Evolutionary conservation across 2,797 vertebrate species (phyloP), one percentile per base, ranked within the genome.

Genomic region (Tangara arthus): DNA sequence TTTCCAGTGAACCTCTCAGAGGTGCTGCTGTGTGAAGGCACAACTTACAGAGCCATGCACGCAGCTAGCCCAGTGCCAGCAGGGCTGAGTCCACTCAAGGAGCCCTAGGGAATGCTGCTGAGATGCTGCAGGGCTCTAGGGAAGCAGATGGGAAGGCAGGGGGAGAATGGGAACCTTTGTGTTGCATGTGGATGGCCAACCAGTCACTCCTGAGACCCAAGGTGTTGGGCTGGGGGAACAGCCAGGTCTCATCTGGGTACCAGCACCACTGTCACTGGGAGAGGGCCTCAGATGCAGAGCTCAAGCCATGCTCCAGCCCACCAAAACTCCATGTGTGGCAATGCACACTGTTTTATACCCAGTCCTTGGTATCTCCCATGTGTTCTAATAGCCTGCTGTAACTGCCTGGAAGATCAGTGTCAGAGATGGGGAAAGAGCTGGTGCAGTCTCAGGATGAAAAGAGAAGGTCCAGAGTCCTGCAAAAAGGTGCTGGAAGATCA

Each of bases 31-130:
- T 22, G 12, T 0, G 1, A 72, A 71, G 63, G 39, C 0, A 6
- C 34, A 61, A 22, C 41, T 71, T 37, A 28, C 3, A 55, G 70
- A 59, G 50, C 0, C 0, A n/a, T 28, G 42, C 52, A 12, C 0
- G 0, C 2, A 6, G 41, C n/a, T 49, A 53, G 15, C 35, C 19
- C 1, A 1, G 8, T 18, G n/a, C 15, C 1, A 4, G 16, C 27
- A 55, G 47, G 8, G 11, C 30, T 35, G 27, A 46, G 18, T n/a
- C 30, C 0, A 0, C 35, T 39, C n/a, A 34, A 59, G 24, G 20
- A 47, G 24, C 16, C 34, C 17, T 1, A 46, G 23, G 28, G 26
- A 81, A 57, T 1, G 27, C 24, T 82, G 78, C 47, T 63, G 66
- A 63, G 75, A 42, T 30, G 59, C 21, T 46, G 20, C n/a, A 21